Base-by-base conservation (phyloP, 2,888 invertebrate genomes). In the Anthophora plumipes region DNA sequence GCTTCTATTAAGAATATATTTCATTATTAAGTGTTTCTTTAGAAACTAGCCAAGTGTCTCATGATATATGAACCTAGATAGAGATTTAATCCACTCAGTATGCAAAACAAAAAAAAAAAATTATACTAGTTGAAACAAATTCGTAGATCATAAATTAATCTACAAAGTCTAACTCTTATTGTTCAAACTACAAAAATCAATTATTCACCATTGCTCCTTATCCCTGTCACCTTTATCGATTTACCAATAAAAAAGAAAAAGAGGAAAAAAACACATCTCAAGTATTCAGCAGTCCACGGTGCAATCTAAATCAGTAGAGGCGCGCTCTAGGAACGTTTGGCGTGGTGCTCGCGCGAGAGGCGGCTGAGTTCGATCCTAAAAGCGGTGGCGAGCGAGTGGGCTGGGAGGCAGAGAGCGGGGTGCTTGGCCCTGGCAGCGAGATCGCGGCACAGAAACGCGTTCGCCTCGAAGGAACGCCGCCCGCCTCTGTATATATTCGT, bases 341-440 rank as follows among this genome's bases (percentile, higher is more conserved):
- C 54, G 60, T 37, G 61, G 39, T 66, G 55, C 31, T 61, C 41
- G 70, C 55, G 72, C 43, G 50, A 72, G 63, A 57, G n/a, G 64
- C 68, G 54, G 60, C 77, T 68, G 68, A 66, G 70, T 80, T 75
- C 80, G 81, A 80, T 80, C 81, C 81, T 74, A 81, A 80, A 80
- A 79, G 73, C 68, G 80, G 59, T 71, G 63, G 66, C 81, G 57
- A 74, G 57, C 76, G 74, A 73, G 64, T 43, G 17, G 64, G 68
- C 77, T 69, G 69, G 73, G 64, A 79, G 66, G 64, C 57, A 31
- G 59, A 79, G 71, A 79, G 79, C 75, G 75, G 61, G 80, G 68
- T 80, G 81, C 75, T 80, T 75, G 75, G 70, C 81, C 70, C 76
- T 82, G 81, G 80, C 71, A 75, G 61, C 70, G 76, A 71, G 70